These are phyloP conservation scores for Drymonia ruficornis DNA, from an alignment of 2,888 invertebrate species.

Conservation along the genomic window DNA sequence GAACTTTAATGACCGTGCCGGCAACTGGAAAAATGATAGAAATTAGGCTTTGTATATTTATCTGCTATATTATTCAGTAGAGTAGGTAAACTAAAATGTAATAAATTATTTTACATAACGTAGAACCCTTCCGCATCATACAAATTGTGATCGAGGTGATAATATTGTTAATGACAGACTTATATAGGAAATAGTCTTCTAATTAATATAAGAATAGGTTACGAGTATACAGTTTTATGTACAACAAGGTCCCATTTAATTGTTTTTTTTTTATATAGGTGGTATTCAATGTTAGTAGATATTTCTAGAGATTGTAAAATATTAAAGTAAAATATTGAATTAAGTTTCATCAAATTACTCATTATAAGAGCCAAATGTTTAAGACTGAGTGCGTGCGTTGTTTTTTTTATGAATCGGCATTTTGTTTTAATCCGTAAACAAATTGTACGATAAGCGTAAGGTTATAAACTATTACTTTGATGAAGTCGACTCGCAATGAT, in stretches of 20 bases:
- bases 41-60: conserved; percentile 61
- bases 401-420: conserved; percentile 37
- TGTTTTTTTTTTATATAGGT: conserved; percentile 57
- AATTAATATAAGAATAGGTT: conserved; percentile 52
- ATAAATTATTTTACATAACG: conserved; percentile 56
- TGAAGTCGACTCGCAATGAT: conserved; percentile 1
- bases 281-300: conserved; percentile 43
- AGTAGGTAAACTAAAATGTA: conserved; percentile 24
- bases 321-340: conserved; percentile 42
- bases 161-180: conserved; percentile 65
- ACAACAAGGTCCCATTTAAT: conserved; percentile 48
- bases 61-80: conserved; percentile 31
- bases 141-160: conserved; percentile 74
- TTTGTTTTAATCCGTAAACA: conserved; percentile 20
- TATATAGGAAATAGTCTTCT: conserved; percentile 56
- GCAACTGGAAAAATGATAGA: conserved; percentile 82
- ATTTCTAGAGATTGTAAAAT: conserved; percentile 11
- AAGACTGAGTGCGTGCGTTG: conserved; percentile 80
- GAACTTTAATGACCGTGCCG: conserved; percentile 78
- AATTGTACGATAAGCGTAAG: conserved; percentile 15
- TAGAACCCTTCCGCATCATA: conserved; percentile 67
- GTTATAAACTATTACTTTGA: conserved; percentile 5
- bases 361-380: conserved; percentile 81
- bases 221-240: conserved; percentile 49
- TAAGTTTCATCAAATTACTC: conserved; percentile 66